phyloP scores from a whole-genome alignment of 2,888 invertebrate species.

The Labia minor region DNA sequence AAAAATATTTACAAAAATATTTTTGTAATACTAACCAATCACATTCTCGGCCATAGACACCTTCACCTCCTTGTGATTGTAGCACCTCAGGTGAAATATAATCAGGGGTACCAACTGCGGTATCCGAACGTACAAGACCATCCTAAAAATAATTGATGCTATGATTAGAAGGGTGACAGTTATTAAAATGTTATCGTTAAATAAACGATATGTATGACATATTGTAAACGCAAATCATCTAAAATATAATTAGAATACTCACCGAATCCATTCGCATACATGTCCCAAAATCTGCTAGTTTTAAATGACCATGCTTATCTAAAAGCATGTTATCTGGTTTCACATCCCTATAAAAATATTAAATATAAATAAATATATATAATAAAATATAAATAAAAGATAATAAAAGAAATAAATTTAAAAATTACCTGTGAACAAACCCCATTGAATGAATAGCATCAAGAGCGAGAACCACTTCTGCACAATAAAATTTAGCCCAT shows the following conservation, averaged over 20 bases:
- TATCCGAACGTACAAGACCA: slow-evolving; percentile 89
- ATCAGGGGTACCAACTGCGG: slow-evolving; percentile 98
- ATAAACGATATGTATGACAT: not conserved
- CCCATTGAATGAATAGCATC: slow-evolving; percentile 99
- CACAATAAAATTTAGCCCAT: slow-evolving; percentile 97
- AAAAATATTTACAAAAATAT: not conserved
- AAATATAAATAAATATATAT: slow-evolving; percentile 18
- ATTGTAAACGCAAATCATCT: no score
- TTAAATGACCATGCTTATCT: slow-evolving; percentile 89
- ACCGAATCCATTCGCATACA: slow-evolving; percentile 95
- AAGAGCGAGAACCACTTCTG: slow-evolving; percentile 93
- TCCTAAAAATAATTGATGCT: slow-evolving; percentile 52
- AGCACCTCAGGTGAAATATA: slow-evolving; percentile 98
- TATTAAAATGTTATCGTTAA: not conserved
- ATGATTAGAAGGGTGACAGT: no score
- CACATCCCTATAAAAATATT: slow-evolving; percentile 85
- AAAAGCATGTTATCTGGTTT: slow-evolving; percentile 98
- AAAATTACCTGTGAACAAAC: slow-evolving; percentile 54
- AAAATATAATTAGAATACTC: slow-evolving; percentile 28
- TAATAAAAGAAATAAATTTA: no score
- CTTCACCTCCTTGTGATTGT: slow-evolving; percentile 86
- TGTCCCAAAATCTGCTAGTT: slow-evolving; percentile 98
- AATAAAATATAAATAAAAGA: not conserved
- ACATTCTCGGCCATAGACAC: slow-evolving; percentile 93
- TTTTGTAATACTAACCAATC: slow-evolving; percentile 55